phyloP scores from a whole-genome alignment of 2,797 vertebrate species.

The Acanthopagrus latus region DNA sequence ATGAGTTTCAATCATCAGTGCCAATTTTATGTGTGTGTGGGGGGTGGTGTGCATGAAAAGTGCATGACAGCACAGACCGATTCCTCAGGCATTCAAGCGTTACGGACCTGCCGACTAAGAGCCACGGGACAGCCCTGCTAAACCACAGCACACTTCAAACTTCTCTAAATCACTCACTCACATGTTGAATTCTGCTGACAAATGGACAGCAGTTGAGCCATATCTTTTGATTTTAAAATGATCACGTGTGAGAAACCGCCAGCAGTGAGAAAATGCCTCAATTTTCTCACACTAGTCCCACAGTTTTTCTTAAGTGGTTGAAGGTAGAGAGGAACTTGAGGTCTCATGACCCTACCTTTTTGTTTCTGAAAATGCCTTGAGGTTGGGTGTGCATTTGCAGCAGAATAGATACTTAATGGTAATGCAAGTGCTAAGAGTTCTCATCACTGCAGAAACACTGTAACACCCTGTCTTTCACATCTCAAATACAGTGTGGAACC shows the following conservation, averaged over 20 bases:
- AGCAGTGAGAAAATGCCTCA: neutral
- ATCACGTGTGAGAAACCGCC: neutral
- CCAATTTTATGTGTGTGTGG: constrained; percentile 34
- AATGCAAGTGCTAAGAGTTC: neutral
- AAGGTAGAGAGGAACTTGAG: neutral
- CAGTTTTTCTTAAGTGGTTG: constrained; percentile 11
- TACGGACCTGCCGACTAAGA: neutral
- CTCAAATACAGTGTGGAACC: neutral
- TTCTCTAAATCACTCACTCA: constrained; percentile 51
- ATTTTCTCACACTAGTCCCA: neutral
- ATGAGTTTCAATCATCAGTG: constrained; percentile 63
- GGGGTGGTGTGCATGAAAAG: neutral
- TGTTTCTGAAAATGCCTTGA: constrained; percentile 34
- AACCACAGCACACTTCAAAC: constrained; percentile 55
- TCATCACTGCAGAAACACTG: constrained; percentile 20
- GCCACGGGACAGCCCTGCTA: constrained; percentile 15
- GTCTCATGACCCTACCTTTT: neutral
- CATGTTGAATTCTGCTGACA: constrained; percentile 27
- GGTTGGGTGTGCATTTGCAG: constrained; percentile 47
- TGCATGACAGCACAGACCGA: neutral
- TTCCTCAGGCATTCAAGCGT: neutral
- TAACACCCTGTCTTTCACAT: constrained; percentile 32
- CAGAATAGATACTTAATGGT: constrained; percentile 15
- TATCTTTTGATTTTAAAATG: neutral
- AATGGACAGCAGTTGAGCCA: neutral